Evolutionary conservation across 1,140 invertebrate genomes (phyloP).

Genomic region (Planococcus citri): DNA sequence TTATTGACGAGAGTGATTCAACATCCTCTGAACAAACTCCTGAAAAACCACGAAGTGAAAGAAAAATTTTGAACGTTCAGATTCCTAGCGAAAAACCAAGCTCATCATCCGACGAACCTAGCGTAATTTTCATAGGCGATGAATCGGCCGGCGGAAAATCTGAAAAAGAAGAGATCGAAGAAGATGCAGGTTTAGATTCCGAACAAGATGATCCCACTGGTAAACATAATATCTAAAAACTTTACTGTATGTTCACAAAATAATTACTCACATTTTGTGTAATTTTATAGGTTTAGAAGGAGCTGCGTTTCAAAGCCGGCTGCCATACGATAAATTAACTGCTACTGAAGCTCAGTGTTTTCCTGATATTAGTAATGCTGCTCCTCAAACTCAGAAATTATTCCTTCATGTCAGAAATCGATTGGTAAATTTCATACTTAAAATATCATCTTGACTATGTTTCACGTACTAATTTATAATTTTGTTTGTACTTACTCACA

Average conservation of each 20-base stretch:
- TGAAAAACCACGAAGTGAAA: neutral
- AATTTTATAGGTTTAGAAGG: slow-evolving; percentile 58
- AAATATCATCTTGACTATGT: neutral
- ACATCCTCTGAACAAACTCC: neutral
- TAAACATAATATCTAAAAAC: slow-evolving; percentile 32
- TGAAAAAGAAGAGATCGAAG: slow-evolving; percentile 25
- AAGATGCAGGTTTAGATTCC: slow-evolving; percentile 34
- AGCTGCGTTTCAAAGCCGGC: slow-evolving; percentile 80
- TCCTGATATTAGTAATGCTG: slow-evolving; percentile 70
- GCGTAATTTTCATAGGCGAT: neutral
- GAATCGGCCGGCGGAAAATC: neutral
- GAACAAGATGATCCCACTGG: slow-evolving; percentile 43
- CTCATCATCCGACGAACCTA: neutral
- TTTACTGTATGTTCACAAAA: neutral
- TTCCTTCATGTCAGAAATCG: slow-evolving; percentile 88
- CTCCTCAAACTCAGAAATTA: slow-evolving; percentile 72
- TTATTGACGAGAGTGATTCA: slow-evolving; percentile 2
- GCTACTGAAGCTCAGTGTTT: slow-evolving; percentile 87
- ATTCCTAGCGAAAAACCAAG: neutral
- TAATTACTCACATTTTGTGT: neutral
- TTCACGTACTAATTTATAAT: neutral
- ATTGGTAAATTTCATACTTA: slow-evolving; percentile 41
- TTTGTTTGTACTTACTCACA: neutral
- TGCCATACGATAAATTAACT: slow-evolving; percentile 91
- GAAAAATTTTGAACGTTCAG: slow-evolving; percentile 9